Evolutionary conservation across 2,113 vertebrate genomes (phyloP).

Genomic region (Heterotilapia buettikoferi): DNA sequence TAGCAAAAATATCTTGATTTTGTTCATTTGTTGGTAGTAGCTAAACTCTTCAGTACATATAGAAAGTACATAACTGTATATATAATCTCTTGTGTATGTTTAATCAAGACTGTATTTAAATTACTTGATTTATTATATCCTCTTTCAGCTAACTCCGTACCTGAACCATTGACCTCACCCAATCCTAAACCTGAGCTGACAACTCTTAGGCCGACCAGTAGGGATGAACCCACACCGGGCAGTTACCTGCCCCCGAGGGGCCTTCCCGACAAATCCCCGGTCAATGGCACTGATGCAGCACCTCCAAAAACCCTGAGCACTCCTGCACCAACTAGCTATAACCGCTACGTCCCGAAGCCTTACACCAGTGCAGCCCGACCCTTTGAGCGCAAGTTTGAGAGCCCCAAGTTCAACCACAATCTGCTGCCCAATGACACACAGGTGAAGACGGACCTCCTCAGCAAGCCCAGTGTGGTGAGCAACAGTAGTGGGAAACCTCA

Average conservation of each 20-base stretch:
- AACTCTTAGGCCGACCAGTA: constrained; percentile 75
- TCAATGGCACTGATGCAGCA: constrained; percentile 78
- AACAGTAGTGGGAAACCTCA: constrained; percentile 74
- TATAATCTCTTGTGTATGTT: not conserved
- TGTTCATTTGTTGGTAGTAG: not conserved
- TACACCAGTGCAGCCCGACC: constrained; percentile 82
- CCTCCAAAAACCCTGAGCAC: constrained; percentile 67
- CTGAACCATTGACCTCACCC: constrained; percentile 76
- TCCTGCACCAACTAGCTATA: constrained; percentile 72
- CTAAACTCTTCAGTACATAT: not conserved
- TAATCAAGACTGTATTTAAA: not conserved
- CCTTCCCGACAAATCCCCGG: constrained; percentile 77
- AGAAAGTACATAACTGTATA: not conserved
- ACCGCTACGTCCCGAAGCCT: constrained; percentile 83
- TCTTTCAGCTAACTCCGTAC: constrained; percentile 71
- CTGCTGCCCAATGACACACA: constrained; percentile 87
- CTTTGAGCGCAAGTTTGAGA: constrained; percentile 97
- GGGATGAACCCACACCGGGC: constrained; percentile 80
- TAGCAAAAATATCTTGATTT: not conserved
- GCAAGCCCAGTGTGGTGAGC: constrained; percentile 63
- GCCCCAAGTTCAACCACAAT: constrained; percentile 98
- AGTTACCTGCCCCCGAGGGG: constrained; percentile 66
- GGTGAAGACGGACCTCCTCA: constrained; percentile 78
- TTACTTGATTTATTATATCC: not conserved
- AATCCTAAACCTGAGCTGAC: constrained; percentile 81